These are phyloP conservation scores for Mastomys natalensis DNA, from an alignment of 2,113 vertebrate genomes.

Conservation along the genomic window DNA sequence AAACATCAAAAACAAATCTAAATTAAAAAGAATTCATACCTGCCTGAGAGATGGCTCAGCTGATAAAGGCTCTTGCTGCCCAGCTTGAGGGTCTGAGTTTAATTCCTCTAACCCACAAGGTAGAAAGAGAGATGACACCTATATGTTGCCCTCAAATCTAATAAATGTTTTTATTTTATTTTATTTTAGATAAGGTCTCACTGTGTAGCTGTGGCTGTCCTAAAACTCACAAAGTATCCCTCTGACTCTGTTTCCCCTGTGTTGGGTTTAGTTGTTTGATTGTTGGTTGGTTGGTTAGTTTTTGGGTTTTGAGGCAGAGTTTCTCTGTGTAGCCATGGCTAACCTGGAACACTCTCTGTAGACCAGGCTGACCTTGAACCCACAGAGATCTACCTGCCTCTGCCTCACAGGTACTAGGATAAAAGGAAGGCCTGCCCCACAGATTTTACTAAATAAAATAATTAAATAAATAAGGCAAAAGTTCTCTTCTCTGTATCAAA, in stretches of 20 bases:
- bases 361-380: background rate
- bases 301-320: background rate
- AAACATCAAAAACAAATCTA: background rate
- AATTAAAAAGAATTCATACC: background rate
- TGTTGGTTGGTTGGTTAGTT: background rate
- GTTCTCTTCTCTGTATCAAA: conserved; percentile 44
- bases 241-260: background rate
- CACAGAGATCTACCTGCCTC: background rate
- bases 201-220: background rate
- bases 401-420: background rate
- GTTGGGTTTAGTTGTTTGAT: background rate
- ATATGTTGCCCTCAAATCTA: background rate
- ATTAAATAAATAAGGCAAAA: background rate
- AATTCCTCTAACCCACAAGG: background rate
- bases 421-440: background rate
- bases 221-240: background rate
- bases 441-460: background rate
- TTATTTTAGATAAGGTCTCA: background rate
- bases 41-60: background rate
- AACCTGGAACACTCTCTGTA: background rate
- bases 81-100: background rate
- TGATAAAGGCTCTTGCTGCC: no score
- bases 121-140: background rate
- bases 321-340: background rate
- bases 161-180: background rate